Conservation (phyloP, 1,140 invertebrate genomes). For the Microplitis demolitor region DNA sequence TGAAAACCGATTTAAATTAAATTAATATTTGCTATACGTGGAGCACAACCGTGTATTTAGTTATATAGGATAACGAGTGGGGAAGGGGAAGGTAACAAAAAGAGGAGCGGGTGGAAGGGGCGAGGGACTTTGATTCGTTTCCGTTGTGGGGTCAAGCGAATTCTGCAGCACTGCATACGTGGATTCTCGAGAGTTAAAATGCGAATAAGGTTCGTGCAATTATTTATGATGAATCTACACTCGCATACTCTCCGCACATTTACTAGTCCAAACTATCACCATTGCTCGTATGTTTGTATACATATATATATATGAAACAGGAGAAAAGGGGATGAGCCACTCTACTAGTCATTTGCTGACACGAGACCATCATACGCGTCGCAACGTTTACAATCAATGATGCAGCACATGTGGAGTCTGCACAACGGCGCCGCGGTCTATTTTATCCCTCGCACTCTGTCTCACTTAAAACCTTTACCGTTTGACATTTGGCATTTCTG, state of each 20-base stretch:
- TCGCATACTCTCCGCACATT: not conserved
- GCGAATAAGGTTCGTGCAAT: slow-evolving; percentile 31
- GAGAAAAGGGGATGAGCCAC: not conserved
- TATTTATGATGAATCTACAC: slow-evolving; percentile 29
- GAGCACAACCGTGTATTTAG: not conserved
- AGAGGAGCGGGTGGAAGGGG: not conserved
- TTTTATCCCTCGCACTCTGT: not conserved
- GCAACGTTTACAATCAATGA: slow-evolving; percentile 31
- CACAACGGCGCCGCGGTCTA: not conserved
- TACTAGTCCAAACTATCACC: no score
- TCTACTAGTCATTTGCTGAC: slow-evolving; percentile 26
- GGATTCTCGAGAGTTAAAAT: slow-evolving; percentile 24
- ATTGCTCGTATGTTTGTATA: not conserved
- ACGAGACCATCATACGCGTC: slow-evolving; percentile 25
- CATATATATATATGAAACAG: not conserved
- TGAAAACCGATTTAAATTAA: slow-evolving; percentile 31
- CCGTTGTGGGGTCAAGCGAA: not conserved
- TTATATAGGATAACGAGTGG: not conserved
- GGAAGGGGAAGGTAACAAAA: not conserved
- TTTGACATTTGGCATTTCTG: not conserved
- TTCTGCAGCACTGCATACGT: not conserved
- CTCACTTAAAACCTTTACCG: not conserved
- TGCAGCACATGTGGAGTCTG: slow-evolving; percentile 6
- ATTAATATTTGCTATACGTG: slow-evolving; percentile 30
- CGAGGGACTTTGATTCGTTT: not conserved